A percentile compares a stretch with the other conserved stretches of the same genome.
Conservation (phyloP, 2,113 vertebrate genomes). For the Dipodomys merriami region DNA sequence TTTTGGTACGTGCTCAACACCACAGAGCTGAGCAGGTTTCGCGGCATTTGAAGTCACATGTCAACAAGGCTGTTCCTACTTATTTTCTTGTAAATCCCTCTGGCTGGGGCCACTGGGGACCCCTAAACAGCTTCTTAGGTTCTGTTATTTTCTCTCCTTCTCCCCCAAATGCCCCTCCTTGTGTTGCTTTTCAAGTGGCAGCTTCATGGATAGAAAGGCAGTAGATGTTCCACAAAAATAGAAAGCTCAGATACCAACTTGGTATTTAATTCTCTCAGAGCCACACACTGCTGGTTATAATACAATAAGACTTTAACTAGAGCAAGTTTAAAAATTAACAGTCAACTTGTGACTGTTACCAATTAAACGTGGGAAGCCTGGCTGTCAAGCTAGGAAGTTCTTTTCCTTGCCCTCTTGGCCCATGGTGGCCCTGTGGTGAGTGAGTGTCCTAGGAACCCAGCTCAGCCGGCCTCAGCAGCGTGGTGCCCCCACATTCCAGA, state of each 20-base stretch:
- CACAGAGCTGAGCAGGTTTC: no score
- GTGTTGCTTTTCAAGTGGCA: no score
- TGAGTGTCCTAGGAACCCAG: no score
- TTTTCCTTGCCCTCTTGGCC: neutral
- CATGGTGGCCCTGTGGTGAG: no score
- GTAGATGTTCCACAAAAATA: neutral
- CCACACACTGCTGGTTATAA: slow-evolving; percentile 53
- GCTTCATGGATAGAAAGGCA: neutral
- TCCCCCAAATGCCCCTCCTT: no score
- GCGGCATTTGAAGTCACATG: no score
- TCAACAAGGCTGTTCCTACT: no score
- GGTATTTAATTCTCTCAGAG: slow-evolving; percentile 70
- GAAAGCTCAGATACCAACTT: slow-evolving; percentile 38
- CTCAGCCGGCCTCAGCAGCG: neutral
- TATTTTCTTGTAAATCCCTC: no score
- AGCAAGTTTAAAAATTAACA: slow-evolving; percentile 76
- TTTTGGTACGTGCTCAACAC: no score
- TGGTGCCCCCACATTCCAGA: accelerated
- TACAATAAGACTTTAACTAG: slow-evolving; percentile 71
- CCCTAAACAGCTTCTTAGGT: no score
- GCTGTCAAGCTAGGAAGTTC: neutral
- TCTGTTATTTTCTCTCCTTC: no score
- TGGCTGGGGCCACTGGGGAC: no score
- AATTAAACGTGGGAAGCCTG: slow-evolving; percentile 54
- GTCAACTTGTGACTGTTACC: slow-evolving; percentile 63